These are phyloP conservation scores for Asteroscopus sphinx DNA, from an alignment of 2,888 invertebrate genomes.

Conservation along the genomic window DNA sequence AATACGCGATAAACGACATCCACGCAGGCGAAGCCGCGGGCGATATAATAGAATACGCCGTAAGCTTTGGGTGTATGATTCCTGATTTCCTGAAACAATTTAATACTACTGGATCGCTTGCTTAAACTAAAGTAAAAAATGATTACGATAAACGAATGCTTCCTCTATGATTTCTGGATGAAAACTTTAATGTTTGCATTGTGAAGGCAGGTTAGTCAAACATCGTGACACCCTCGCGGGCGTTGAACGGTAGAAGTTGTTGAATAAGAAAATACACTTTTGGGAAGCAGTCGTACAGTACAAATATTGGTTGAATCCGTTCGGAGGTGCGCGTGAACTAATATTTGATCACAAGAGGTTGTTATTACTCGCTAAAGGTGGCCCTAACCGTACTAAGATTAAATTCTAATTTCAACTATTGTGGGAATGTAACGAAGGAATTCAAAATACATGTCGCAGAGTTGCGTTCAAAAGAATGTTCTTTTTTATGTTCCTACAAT, in stretches of 20 bases:
- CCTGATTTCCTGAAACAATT: too few species aligned
- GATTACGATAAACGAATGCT: conserved; percentile 22
- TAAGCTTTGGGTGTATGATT: too few species aligned
- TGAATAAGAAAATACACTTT: conserved; percentile 86
- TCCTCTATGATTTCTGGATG: conserved; percentile 50
- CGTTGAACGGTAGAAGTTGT: conserved; percentile 83
- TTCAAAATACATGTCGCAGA: neutral
- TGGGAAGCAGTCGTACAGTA: conserved; percentile 82
- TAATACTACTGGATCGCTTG: too few species aligned
- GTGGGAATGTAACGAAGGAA: conserved; percentile 16
- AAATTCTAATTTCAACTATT: conserved; percentile 15
- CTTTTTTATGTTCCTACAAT: conserved; percentile 19
- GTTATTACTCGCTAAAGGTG: conserved; percentile 80
- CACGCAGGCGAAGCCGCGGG: too few species aligned
- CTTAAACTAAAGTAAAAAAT: too few species aligned
- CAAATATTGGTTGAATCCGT: conserved; percentile 87
- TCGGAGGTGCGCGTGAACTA: conserved; percentile 82
- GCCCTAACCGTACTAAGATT: conserved; percentile 40
- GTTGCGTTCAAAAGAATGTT: conserved; percentile 1
- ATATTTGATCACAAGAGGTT: conserved; percentile 82
- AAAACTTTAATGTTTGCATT: conserved; percentile 68
- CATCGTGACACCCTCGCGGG: conserved; percentile 78
- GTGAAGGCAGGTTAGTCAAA: conserved; percentile 74
- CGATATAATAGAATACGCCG: too few species aligned
- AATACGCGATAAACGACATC: too few species aligned